Evolutionary conservation across 2,888 invertebrate species (phyloP).

Genomic region (Trachelus stipa): DNA sequence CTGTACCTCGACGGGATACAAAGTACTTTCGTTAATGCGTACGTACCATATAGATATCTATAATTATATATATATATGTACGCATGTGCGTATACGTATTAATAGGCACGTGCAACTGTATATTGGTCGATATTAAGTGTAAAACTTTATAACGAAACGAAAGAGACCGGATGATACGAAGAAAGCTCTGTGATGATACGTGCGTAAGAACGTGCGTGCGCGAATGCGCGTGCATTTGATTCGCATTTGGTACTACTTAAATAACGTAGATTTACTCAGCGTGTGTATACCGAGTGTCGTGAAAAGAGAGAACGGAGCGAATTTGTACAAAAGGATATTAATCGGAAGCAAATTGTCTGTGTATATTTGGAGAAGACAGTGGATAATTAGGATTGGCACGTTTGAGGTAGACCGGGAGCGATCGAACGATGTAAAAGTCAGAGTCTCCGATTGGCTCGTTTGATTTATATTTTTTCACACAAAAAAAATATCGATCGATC

Average conservation of each 20-base stretch:
- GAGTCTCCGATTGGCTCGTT: background rate
- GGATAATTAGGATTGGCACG: background rate
- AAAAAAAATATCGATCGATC: background rate
- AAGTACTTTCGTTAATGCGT: background rate
- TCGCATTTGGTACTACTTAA: background rate
- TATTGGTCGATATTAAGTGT: constrained; percentile 13
- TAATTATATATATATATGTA: constrained; percentile 13
- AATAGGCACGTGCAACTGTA: constrained; percentile 14
- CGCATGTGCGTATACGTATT: background rate
- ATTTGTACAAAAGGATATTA: background rate
- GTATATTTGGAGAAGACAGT: background rate
- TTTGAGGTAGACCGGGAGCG: background rate
- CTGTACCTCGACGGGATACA: background rate
- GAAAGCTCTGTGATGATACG: constrained; percentile 5
- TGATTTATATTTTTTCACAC: background rate
- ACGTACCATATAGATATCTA: constrained; percentile 2
- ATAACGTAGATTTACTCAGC: background rate
- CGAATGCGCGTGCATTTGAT: background rate
- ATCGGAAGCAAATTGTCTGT: background rate
- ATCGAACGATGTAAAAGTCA: background rate
- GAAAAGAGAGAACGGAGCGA: background rate
- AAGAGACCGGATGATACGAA: constrained; percentile 3
- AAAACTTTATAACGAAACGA: constrained; percentile 13
- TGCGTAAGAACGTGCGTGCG: background rate
- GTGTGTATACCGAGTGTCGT: background rate